Evolutionary conservation across 1,140 invertebrate genomes (phyloP), one percentile per base, ranked within the genome.

Genomic region (Calosoma granatense): DNA sequence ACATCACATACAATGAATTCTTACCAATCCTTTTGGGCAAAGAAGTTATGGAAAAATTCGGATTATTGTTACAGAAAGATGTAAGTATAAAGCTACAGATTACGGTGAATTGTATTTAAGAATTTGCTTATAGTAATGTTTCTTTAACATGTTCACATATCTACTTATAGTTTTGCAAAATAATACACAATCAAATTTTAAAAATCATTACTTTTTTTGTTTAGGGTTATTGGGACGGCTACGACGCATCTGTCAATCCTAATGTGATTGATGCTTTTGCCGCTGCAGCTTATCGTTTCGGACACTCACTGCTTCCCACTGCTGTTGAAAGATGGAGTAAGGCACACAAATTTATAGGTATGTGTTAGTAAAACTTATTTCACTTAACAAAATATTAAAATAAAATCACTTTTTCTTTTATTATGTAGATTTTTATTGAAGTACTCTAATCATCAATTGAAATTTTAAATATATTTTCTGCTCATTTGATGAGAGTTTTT

Each of bases 1-100:
- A 97, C 64, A 88, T 97, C 41, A 94, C 92, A 0, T 97, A 86
- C 72, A 94, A 93, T 67, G 93, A 97, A 74, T 98, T 93, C 72
- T 72, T 98, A 53, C 94, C 94, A 17, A 91, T 97, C 66, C 73
- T 97, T 6, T 76, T 97, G 2, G 94, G 94, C 12, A 93, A 93
- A 72, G 89, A 95, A 61, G 84, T 93, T 17, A 94, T 96, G 88
- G 81, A 90, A 65, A 94, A 94, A 71, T 93, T 94, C 67, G 90
- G 88, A 47, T 74, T 93, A 55, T 76, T 92, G 11, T 74, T 91
- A 2, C 82, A 90, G 63, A 92, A 92, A 76, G 81, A 91, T 62
- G 85, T 88, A 73, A 73, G 61, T 64, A 56, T 55, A 43, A 20
- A 53, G 21, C 20, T 56, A 56, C 39, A n/a, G n/a, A n/a, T n/a